Evolutionary conservation across 2,888 invertebrate species (phyloP).

Genomic region (Apamea crenata): DNA sequence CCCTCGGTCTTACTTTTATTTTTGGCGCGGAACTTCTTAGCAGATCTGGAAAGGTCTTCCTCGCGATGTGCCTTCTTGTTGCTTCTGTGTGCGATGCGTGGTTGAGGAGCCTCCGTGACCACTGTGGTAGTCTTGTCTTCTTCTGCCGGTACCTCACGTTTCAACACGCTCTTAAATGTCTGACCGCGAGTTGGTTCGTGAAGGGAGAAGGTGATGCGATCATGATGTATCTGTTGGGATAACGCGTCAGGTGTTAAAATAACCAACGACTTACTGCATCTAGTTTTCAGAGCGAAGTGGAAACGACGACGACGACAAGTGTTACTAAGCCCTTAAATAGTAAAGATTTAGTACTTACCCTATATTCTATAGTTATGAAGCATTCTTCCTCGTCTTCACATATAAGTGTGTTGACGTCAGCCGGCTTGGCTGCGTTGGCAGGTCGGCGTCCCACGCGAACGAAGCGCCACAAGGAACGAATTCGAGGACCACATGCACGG

Average conservation of each 20-base stretch:
- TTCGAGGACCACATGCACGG: constrained; percentile 83
- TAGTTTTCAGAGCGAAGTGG: not conserved
- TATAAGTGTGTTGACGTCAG: constrained; percentile 86
- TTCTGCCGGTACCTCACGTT: constrained; percentile 76
- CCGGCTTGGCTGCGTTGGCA: constrained; percentile 81
- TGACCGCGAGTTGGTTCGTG: constrained; percentile 86
- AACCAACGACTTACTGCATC: not conserved
- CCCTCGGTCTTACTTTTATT: constrained; percentile 77
- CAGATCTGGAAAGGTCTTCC: constrained; percentile 59
- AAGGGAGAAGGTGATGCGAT: constrained; percentile 86
- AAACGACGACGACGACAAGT: not conserved
- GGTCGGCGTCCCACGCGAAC: constrained; percentile 82
- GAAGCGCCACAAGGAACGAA: constrained; percentile 87
- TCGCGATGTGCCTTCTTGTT: constrained; percentile 72
- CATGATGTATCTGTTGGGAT: constrained; percentile 83
- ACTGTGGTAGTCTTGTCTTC: constrained; percentile 69
- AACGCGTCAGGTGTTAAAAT: constrained; percentile 11
- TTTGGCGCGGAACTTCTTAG: constrained; percentile 76
- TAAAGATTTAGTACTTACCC: constrained; percentile 73
- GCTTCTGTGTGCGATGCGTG: constrained; percentile 64
- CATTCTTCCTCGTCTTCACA: constrained; percentile 88
- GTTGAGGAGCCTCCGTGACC: constrained; percentile 64
- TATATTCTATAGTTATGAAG: constrained; percentile 84
- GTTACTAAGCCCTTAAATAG: not conserved
- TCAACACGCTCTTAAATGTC: constrained; percentile 86